Evolutionary conservation across 2,113 vertebrate genomes (phyloP).

Genomic region (Chiloscyllium plagiosum): DNA sequence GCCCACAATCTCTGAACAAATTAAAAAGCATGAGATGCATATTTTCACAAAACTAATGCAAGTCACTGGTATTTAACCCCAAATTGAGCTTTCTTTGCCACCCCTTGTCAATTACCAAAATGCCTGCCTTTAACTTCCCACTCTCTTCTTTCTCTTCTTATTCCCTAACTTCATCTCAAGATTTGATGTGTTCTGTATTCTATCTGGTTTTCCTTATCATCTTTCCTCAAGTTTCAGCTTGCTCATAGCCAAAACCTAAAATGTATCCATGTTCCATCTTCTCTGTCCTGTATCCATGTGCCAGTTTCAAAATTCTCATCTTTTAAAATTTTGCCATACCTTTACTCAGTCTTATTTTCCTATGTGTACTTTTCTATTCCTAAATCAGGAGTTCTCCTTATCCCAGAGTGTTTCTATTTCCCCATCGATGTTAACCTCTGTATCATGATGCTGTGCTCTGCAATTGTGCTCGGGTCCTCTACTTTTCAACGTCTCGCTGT

Average conservation of each 20-base stretch:
- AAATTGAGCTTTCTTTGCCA: neutral
- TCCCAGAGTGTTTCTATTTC: neutral
- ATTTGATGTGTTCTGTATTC: neutral
- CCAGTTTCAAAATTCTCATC: conserved; percentile 19
- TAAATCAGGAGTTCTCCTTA: neutral
- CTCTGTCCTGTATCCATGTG: neutral
- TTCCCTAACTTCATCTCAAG: neutral
- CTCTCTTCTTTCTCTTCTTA: neutral
- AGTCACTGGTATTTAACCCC: neutral
- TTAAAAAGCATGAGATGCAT: neutral
- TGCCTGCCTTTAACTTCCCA: neutral
- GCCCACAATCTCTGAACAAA: too few species aligned
- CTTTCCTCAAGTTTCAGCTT: neutral
- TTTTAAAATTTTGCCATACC: neutral
- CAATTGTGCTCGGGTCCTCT: neutral
- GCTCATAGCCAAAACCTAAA: neutral
- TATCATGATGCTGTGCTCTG: neutral
- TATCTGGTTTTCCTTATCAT: neutral
- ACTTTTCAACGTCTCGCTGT: neutral
- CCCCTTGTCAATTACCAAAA: neutral
- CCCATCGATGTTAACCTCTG: neutral
- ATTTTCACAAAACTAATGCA: neutral
- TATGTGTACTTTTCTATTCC: neutral
- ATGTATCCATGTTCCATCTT: neutral
- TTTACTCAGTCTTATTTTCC: neutral